These are phyloP conservation scores for Gerris buenoi DNA, from an alignment of 1,140 invertebrate genomes.

Conservation along the genomic window DNA sequence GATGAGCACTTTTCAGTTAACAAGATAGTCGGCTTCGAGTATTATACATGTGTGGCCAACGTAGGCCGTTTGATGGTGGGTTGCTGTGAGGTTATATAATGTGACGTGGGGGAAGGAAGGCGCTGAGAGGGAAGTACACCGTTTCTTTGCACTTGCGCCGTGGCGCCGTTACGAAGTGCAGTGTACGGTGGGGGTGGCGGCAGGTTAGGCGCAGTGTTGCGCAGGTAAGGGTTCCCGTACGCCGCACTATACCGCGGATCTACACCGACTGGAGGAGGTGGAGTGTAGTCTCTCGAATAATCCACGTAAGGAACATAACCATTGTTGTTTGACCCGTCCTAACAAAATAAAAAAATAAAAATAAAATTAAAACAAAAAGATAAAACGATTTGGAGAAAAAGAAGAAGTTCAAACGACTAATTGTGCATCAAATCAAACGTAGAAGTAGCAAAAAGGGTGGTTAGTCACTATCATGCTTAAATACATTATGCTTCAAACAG, in stretches of 20 bases:
- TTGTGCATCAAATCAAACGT: too few relatives aligned
- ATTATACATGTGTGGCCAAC: constrained; percentile 43
- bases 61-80: constrained; percentile 40
- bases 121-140: constrained; percentile 24
- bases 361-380: too few relatives aligned
- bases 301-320: constrained; percentile 80
- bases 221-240: constrained; percentile 74
- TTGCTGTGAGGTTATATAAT: constrained; percentile 33
- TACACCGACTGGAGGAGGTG: constrained; percentile 41
- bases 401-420: too few relatives aligned
- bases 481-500: too few relatives aligned
- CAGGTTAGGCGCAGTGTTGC: constrained; percentile 50
- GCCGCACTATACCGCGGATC: constrained; percentile 74
- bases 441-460: too few relatives aligned
- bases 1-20: neutral
- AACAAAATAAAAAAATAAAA: constrained; percentile 28
- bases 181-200: constrained; percentile 60
- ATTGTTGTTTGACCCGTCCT: constrained; percentile 70
- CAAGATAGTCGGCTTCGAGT: neutral
- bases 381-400: too few relatives aligned
- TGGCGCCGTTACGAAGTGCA: constrained; percentile 30
- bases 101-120: constrained; percentile 30
- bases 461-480: too few relatives aligned
- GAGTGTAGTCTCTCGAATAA: constrained; percentile 69
- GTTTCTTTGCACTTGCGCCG: constrained; percentile 27